Evolutionary conservation across 2,797 vertebrate species (phyloP).

Genomic region (Neoniphon sammara): DNA sequence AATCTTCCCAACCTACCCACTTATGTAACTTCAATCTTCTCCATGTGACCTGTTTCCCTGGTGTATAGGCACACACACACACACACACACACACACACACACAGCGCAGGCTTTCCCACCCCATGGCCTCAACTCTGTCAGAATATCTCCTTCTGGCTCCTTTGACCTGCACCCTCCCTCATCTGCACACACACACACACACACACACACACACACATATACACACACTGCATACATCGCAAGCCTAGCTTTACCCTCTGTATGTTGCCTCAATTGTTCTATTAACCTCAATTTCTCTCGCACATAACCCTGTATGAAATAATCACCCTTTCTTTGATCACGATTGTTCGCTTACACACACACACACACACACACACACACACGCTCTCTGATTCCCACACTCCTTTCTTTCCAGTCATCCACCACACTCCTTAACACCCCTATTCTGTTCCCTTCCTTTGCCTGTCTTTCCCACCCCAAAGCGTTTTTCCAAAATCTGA

Average conservation of each 20-base stretch:
- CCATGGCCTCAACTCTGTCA: constrained; percentile 25
- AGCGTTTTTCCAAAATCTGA: constrained; percentile 62
- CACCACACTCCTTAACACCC: neutral
- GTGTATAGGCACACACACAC: constrained; percentile 9
- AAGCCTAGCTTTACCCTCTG: constrained; percentile 10
- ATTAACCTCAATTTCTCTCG: constrained; percentile 1
- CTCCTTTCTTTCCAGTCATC: no score
- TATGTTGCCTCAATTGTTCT: neutral
- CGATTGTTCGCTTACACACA: neutral
- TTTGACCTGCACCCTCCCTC: constrained; percentile 24
- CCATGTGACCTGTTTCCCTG: constrained; percentile 63
- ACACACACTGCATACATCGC: neutral
- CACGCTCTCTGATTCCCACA: neutral
- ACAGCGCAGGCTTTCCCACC: constrained; percentile 6
- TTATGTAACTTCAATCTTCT: constrained; percentile 68
- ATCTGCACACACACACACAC: neutral
- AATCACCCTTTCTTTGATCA: constrained; percentile 36
- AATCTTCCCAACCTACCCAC: constrained; percentile 63
- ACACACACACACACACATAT: constrained; percentile 1
- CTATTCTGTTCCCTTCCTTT: neutral
- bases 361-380: constrained; percentile 6
- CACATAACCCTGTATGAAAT: neutral
- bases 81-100: constrained; percentile 15
- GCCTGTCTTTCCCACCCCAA: constrained; percentile 28
- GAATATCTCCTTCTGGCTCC: constrained; percentile 23